Percentiles rank a stretch among this genome's conserved stretches.
Evolutionary conservation across 2,888 invertebrate genomes (phyloP).

Genomic region (Tupiocoris notatus): DNA sequence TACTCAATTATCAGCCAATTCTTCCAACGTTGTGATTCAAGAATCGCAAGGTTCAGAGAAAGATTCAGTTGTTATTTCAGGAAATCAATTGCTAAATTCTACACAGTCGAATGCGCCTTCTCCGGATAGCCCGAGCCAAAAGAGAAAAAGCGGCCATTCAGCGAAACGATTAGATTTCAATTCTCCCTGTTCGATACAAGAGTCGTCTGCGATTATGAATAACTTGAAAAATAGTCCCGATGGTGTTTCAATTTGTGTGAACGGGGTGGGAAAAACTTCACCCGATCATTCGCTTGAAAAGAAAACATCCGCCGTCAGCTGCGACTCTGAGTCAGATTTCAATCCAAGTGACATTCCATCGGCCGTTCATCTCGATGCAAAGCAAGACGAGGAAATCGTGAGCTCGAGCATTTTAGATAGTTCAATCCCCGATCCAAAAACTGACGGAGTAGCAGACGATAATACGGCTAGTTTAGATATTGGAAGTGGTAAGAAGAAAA

Average conservation of each 20-base stretch:
- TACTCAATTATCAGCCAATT: constrained; percentile 50
- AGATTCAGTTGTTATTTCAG: background rate
- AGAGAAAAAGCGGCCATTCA: background rate
- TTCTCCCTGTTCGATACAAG: background rate
- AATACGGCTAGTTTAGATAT: too few relatives aligned
- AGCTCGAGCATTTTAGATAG: background rate
- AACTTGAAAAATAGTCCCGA: background rate
- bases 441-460: background rate
- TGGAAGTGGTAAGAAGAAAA: background rate
- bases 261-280: too few relatives aligned
- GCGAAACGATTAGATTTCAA: constrained; percentile 28
- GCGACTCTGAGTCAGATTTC: too few relatives aligned
- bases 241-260: background rate
- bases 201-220: background rate
- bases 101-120: too few relatives aligned
- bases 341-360: too few relatives aligned
- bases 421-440: background rate
- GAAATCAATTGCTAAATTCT: background rate
- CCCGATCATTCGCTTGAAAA: too few relatives aligned
- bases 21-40: background rate
- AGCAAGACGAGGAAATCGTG: background rate
- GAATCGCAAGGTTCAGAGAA: too few relatives aligned
- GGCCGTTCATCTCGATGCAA: too few relatives aligned
- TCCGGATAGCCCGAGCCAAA: background rate
- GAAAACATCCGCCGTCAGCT: too few relatives aligned